Conservation (phyloP, 2,113 vertebrate genomes). For the Coregonus clupeaformis region DNA sequence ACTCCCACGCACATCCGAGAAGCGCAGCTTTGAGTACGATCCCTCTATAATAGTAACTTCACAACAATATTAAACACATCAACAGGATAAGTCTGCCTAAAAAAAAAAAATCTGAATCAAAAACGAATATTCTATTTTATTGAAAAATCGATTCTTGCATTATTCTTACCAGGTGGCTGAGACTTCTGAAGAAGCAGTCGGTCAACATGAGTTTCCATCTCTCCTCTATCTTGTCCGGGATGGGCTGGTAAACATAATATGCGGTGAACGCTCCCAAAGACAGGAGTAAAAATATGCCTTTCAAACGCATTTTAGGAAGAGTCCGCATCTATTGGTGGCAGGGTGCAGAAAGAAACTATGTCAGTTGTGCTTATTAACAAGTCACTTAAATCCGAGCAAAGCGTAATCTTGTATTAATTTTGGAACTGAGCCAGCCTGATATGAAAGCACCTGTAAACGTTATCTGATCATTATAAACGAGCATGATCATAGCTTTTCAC, state of each 20-base stretch:
- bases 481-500: constrained; percentile 37
- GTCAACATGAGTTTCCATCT: constrained; percentile 75
- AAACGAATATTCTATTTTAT: no score
- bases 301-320: constrained; percentile 72
- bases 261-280: constrained; percentile 66
- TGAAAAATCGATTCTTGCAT: neutral
- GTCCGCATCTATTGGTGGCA: constrained; percentile 28
- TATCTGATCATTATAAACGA: constrained; percentile 57
- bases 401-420: constrained; percentile 52
- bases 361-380: constrained; percentile 37
- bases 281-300: constrained; percentile 68
- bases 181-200: constrained; percentile 43
- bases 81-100: no score
- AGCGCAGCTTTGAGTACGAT: no score
- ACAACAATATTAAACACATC: no score
- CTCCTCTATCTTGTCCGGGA: constrained; percentile 78
- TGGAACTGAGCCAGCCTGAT: constrained; percentile 53
- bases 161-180: constrained; percentile 76
- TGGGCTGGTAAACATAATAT: constrained; percentile 81
- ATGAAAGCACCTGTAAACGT: constrained; percentile 63
- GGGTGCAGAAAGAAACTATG: constrained; percentile 42
- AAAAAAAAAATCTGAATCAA: no score
- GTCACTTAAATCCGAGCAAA: constrained; percentile 45
- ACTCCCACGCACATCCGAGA: no score
- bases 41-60: no score